Evolutionary conservation across 2,113 vertebrate genomes (phyloP), one percentile per base, ranked within the genome.

Genomic region (Psettodes erumei): DNA sequence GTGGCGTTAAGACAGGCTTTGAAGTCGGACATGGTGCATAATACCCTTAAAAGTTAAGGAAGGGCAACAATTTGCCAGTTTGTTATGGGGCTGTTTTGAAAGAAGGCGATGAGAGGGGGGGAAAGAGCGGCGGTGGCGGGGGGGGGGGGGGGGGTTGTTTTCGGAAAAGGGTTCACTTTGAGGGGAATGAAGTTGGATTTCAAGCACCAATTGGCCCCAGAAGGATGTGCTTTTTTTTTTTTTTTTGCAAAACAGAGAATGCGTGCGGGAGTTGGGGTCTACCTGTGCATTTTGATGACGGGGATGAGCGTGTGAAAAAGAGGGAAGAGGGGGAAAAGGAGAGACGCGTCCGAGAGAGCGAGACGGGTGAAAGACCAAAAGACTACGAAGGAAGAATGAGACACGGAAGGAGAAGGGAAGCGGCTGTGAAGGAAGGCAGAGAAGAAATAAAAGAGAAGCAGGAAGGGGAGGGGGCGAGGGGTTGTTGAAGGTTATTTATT

Each of bases 1-100:
- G 93, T 91, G 86, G 92, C 77, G 89, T 95, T 91, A 92, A 94
- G 93, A 91, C 68, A 65, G 80, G 91, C 95, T 97, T 96, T 96
- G 95, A 95, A 95, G 96, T 94, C 79, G 67, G 84, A 92, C 94
- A 73, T 54, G 90, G 92, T 91, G 83, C 86, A 75, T 87, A 93
- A 91, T 90, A 91, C 88, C 79, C 91, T 92, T 82, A 61, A 89
- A 83, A 90, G 89, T 88, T 73, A 43, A 88, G 58, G 89, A 76
- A 89, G 88, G 88, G 87, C 86, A 90, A 93, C 77, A 38, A 90
- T 81, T 89, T 80, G 75, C 69, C 85, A 78, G 92, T 89, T 92
- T 91, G 91, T 93, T 92, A 87, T 87, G 87, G 86, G 77, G 76
- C 83, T 90, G 85, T 90, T 90, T 89, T 80, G 80, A 85, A 88